Percentiles rank a stretch among this genome's conserved stretches.
phyloP scores from a whole-genome alignment of 2,113 vertebrate species.

The Gymnarchus niloticus region DNA sequence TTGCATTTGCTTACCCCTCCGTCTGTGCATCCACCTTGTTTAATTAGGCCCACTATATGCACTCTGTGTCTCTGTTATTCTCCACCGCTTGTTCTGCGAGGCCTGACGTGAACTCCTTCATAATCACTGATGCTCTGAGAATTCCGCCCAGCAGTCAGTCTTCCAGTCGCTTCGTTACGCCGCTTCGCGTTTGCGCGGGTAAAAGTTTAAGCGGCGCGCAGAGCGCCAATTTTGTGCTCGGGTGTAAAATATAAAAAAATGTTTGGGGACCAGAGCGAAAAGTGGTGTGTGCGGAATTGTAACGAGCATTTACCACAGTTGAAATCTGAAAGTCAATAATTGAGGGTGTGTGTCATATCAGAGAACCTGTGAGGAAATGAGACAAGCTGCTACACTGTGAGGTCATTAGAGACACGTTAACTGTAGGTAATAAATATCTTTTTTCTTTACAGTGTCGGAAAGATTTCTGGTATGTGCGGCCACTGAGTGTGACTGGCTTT shows the following conservation, averaged over 20 bases:
- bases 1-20: neutral
- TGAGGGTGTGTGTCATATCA: neutral
- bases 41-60: neutral
- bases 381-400: neutral
- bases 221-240: neutral
- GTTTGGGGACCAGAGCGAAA: too few species aligned
- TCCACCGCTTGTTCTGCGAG: neutral
- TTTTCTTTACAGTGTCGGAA: neutral
- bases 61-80: neutral
- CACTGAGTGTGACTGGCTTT: neutral
- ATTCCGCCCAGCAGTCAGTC: neutral
- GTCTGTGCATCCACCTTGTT: neutral
- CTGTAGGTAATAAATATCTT: too few species aligned
- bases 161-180: neutral
- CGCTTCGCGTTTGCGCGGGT: neutral
- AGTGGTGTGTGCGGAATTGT: neutral
- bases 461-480: neutral
- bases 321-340: neutral
- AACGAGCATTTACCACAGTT: neutral
- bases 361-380: neutral
- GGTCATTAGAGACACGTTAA: neutral
- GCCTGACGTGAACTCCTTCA: neutral
- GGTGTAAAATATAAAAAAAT: neutral
- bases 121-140: neutral
- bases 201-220: neutral